phyloP scores from a whole-genome alignment of 2,888 invertebrate species.

The Flexamia atlantica region DNA sequence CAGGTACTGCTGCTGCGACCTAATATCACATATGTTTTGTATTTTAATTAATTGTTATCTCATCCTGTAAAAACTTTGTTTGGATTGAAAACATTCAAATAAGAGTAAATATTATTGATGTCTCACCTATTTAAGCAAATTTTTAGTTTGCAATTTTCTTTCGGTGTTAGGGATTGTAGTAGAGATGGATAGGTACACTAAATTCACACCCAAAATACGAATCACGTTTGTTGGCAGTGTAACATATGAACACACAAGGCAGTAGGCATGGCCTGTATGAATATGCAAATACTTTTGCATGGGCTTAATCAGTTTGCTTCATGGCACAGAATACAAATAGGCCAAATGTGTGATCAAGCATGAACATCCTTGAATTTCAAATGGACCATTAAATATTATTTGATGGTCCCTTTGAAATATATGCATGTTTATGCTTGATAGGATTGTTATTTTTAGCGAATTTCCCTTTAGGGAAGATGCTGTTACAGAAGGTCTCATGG shows the following conservation, averaged over 20 bases:
- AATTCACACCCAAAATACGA: neutral
- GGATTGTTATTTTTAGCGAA: too few relatives aligned
- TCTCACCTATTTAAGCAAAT: neutral
- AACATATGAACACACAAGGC: neutral
- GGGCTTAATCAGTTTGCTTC: conserved; percentile 37
- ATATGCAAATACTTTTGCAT: conserved; percentile 27
- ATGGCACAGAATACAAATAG: conserved; percentile 24
- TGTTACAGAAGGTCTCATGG: too few relatives aligned
- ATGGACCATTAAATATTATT: neutral
- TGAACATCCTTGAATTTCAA: conserved; percentile 27
- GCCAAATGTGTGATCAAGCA: neutral
- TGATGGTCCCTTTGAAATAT: too few relatives aligned
- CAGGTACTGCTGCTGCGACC: too few relatives aligned
- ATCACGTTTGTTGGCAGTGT: neutral
- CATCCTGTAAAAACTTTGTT: too few relatives aligned
- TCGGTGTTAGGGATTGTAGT: neutral
- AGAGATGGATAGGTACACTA: neutral
- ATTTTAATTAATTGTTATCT: too few relatives aligned
- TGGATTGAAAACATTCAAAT: too few relatives aligned
- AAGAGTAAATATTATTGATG: too few relatives aligned
- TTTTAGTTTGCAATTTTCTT: neutral
- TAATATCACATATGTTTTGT: too few relatives aligned
- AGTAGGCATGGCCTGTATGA: conserved; percentile 24
- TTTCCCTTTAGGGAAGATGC: too few relatives aligned
- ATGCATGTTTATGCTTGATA: too few relatives aligned